Conservation (phyloP, 2,797 vertebrate species). For the Dermochelys coriacea region DNA sequence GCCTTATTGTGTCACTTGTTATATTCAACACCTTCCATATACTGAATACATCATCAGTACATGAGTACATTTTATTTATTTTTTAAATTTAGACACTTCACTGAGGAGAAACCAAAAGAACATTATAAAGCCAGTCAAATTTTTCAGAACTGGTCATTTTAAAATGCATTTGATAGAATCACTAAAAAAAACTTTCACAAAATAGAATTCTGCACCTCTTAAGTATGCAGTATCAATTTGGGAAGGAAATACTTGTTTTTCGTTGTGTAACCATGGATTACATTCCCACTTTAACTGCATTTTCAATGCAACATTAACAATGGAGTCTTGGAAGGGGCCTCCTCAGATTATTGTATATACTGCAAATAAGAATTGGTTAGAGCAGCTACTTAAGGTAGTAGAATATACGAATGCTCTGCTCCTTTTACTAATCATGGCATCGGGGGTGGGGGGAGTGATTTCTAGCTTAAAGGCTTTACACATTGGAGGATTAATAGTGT, state of each 20-base stretch:
- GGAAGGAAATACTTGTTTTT: neutral
- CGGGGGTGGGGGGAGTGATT: neutral
- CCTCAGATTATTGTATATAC: neutral
- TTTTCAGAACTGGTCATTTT: constrained; percentile 9
- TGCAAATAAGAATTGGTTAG: neutral
- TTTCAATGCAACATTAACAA: constrained; percentile 11
- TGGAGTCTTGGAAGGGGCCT: constrained; percentile 7
- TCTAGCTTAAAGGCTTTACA: constrained; percentile 2
- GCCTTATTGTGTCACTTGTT: neutral
- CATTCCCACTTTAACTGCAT: neutral
- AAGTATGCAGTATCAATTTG: neutral
- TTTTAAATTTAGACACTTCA: neutral
- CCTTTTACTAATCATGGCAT: constrained; percentile 20
- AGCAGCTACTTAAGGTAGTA: neutral
- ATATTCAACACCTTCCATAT: neutral
- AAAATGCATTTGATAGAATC: neutral
- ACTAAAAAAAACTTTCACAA: neutral
- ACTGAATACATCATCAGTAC: accelerated
- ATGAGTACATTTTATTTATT: neutral
- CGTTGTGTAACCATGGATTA: neutral
- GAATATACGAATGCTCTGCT: neutral
- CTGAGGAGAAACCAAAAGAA: neutral
- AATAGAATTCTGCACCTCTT: neutral
- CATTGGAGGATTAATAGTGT: neutral
- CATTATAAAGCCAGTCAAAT: neutral